phyloP scores from a whole-genome alignment of 92 coral and sea anemone species.

The Ricordea florida region DNA sequence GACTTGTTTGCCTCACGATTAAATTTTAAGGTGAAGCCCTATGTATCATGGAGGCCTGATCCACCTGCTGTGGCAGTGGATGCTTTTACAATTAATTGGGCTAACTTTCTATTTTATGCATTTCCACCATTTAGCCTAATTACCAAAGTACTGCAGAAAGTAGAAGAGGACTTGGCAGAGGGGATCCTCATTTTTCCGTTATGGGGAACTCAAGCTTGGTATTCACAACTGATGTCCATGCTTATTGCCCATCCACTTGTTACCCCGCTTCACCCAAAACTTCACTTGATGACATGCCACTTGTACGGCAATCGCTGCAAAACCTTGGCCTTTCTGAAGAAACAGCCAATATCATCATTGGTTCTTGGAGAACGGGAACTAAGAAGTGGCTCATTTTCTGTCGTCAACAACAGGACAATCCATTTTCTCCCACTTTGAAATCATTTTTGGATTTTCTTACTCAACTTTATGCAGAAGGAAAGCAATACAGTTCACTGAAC shows the following conservation, averaged over 20 bases:
- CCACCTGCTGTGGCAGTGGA: constrained; percentile 5
- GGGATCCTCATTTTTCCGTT: constrained; percentile 7
- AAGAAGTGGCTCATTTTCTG: constrained; percentile 32
- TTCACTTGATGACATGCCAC: constrained; percentile 39
- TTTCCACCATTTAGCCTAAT: constrained; percentile 30
- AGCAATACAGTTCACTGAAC: too few relatives aligned
- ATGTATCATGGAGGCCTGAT: constrained; percentile 4
- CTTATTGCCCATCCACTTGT: neutral
- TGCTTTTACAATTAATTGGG: constrained; percentile 33
- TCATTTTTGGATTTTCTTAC: neutral
- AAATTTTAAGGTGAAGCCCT: constrained; percentile 7
- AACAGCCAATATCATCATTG: constrained; percentile 34
- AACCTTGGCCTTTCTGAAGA: constrained; percentile 26
- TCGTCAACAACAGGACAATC: neutral
- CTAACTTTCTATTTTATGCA: neutral
- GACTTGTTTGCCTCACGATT: constrained; percentile 42
- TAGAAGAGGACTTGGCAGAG: constrained; percentile 10
- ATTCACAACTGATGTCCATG: neutral
- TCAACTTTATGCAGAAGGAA: constrained; percentile 1
- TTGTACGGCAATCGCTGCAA: constrained; percentile 50
- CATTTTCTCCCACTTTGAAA: neutral
- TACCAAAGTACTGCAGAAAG: constrained; percentile 3
- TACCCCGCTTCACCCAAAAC: constrained; percentile 1
- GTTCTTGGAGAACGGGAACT: constrained; percentile 36
- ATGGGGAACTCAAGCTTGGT: constrained; percentile 42